A percentile compares a stretch with the other conserved stretches of the same genome.
These are phyloP conservation scores for Gyps fulvus DNA, from an alignment of 2,113 vertebrate species.

Conservation along the genomic window DNA sequence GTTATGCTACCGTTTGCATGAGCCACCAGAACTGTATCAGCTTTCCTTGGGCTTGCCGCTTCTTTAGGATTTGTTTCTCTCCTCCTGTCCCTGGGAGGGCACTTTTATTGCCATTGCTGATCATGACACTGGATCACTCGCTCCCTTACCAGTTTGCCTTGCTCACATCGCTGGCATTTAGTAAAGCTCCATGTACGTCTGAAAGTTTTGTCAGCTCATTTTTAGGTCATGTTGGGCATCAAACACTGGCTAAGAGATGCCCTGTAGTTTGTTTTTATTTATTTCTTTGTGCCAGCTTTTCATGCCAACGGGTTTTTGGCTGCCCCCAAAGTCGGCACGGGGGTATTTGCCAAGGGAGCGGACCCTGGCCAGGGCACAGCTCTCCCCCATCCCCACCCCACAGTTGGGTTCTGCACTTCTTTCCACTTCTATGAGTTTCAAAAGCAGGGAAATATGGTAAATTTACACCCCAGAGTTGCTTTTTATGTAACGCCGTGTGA, in stretches of 20 bases:
- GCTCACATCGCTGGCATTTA: not conserved
- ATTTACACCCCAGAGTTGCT: accelerated
- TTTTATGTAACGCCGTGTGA: accelerated
- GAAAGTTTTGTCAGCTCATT: not conserved
- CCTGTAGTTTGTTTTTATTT: not conserved
- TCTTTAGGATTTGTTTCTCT: not conserved
- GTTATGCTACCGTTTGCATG: not conserved
- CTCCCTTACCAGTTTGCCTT: not conserved
- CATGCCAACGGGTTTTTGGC: not conserved
- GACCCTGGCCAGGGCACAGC: not conserved
- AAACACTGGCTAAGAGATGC: not conserved
- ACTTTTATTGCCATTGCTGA: not conserved
- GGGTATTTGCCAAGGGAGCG: accelerated
- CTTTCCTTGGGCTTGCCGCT: not conserved
- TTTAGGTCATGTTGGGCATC: not conserved
- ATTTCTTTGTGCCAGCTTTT: not conserved
- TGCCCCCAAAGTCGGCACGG: not conserved
- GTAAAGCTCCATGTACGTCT: not conserved
- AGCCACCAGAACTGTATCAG: not conserved
- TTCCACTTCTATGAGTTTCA: not conserved
- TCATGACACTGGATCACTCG: not conserved
- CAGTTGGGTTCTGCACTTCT: accelerated
- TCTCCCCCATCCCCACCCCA: not conserved
- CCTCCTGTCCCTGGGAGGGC: not conserved
- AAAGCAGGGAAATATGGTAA: not conserved